A percentile compares a stretch with the other conserved stretches of the same genome.
Evolutionary conservation across 2,113 vertebrate species (phyloP).

Genomic region (Andinoacara biseriatus): DNA sequence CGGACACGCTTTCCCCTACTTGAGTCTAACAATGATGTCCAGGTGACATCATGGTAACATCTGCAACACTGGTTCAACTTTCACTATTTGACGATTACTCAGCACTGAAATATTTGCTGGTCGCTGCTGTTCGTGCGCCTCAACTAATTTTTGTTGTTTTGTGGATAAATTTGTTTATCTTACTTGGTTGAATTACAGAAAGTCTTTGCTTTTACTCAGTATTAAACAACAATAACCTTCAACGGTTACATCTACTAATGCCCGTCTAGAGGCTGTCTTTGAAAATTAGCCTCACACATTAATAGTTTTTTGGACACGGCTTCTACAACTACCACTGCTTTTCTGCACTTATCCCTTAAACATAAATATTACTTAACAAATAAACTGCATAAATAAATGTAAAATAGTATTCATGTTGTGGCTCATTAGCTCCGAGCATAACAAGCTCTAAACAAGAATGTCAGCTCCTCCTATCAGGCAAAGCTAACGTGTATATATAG

Average conservation of each 20-base stretch:
- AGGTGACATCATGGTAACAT: not conserved
- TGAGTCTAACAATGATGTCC: not conserved
- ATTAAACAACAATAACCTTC: not conserved
- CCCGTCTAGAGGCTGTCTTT: not conserved
- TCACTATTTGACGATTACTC: not conserved
- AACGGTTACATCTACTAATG: not conserved
- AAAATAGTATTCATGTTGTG: not conserved
- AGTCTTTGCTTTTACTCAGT: not conserved
- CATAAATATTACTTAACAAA: not conserved
- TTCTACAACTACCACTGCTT: not conserved
- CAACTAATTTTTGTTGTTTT: not conserved
- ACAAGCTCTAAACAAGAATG: not conserved
- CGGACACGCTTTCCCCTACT: no score
- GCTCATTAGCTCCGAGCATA: not conserved
- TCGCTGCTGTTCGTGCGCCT: not conserved
- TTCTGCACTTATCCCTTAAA: no score
- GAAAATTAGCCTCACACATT: not conserved
- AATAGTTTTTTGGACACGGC: not conserved
- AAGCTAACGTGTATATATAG: no score
- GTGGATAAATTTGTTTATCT: not conserved
- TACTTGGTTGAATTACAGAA: not conserved
- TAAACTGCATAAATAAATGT: not conserved
- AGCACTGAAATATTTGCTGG: no score
- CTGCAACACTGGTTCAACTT: no score
- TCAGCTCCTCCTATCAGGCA: no score